Base-by-base conservation (phyloP, 2,888 invertebrate genomes). In the Sialis fuliginosa region DNA sequence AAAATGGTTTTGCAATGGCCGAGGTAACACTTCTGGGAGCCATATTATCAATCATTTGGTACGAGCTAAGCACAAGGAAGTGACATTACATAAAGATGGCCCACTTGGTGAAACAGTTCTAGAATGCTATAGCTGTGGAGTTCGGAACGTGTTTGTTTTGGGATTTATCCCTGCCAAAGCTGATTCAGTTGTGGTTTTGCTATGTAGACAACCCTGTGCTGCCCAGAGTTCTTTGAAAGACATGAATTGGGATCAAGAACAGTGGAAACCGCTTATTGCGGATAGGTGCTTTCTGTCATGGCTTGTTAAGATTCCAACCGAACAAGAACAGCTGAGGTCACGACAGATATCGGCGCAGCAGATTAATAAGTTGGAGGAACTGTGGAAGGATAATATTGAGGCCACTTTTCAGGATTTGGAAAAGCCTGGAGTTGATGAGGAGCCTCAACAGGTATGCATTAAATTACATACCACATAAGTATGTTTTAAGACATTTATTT, bases 1-100 rank as follows among this genome's bases (percentile, higher is more conserved):
- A 63, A 96, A 97, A 63, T 99, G 98, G 98, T 99, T 99, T 63
- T 99, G 98, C 66, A 99, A 99, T 71, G 97, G 96, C 1, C 79
- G 96, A 48, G 97, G 97, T 10, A 95, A 91, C 61, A 96, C 96
- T 1, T 93, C 95, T 1, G 97, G 92, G 31, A 96, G 97, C 43
- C 98, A 99, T 61, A 96, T 99, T 55, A 90, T 99, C 56, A 97
- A 97, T 66, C 98, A 99, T 68, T 71, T 99, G 62, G 98, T 98
- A 51, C 75, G 97, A 52, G 95, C 97, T n/a, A 96, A 96, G 65
- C 96, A 98, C 63, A 97, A 97, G 72, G 98, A 98, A 69, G 96
- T 98, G 0, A 95, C 95, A 0, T 71, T 98, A 42, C 98, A 99
- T 62, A 77, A 88, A 57, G 97, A 98, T 64, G 97, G 97, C 0